Evolutionary conservation across 2,888 invertebrate genomes (phyloP).

Genomic region (Drosophila birchii): DNA sequence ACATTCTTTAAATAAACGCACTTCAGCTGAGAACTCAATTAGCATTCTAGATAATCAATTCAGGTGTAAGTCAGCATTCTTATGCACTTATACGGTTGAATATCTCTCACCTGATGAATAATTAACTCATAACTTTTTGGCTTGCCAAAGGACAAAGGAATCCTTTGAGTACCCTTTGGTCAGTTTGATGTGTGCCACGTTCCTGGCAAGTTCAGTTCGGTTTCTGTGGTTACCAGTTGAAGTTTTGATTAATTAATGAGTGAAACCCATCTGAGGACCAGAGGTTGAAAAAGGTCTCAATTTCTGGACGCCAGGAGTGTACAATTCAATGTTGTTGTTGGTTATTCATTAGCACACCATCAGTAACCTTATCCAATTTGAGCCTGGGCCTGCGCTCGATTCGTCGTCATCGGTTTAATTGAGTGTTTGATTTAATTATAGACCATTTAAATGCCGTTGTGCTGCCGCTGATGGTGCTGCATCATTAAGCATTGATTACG

Average conservation of each 20-base stretch:
- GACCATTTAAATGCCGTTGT: slow-evolving; percentile 61
- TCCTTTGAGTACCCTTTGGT: slow-evolving; percentile 43
- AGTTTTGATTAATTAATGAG: slow-evolving; percentile 64
- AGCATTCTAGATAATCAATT: neutral
- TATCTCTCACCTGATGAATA: slow-evolving; percentile 64
- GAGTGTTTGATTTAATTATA: slow-evolving; percentile 77
- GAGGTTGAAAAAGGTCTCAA: slow-evolving; percentile 17
- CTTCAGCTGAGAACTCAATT: neutral
- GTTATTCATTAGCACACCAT: slow-evolving; percentile 41
- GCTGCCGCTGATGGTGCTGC: slow-evolving; percentile 49
- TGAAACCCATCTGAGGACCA: slow-evolving; percentile 19
- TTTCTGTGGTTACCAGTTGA: slow-evolving; percentile 49
- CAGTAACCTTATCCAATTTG: slow-evolving; percentile 33
- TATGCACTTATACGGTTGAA: slow-evolving; percentile 29
- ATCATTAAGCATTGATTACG: slow-evolving; percentile 74
- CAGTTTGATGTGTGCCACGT: slow-evolving; percentile 57
- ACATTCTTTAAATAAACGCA: neutral
- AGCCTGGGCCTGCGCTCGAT: slow-evolving; percentile 16
- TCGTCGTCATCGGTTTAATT: slow-evolving; percentile 58
- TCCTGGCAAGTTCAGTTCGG: slow-evolving; percentile 7
- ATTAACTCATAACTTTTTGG: slow-evolving; percentile 66
- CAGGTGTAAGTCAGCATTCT: neutral
- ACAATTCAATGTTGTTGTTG: slow-evolving; percentile 7
- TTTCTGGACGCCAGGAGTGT: neutral
- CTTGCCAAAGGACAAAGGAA: slow-evolving; percentile 12